These are phyloP conservation scores for Meloidogyne chitwoodi DNA, from an alignment of 1,140 invertebrate genomes.

Conservation along the genomic window DNA sequence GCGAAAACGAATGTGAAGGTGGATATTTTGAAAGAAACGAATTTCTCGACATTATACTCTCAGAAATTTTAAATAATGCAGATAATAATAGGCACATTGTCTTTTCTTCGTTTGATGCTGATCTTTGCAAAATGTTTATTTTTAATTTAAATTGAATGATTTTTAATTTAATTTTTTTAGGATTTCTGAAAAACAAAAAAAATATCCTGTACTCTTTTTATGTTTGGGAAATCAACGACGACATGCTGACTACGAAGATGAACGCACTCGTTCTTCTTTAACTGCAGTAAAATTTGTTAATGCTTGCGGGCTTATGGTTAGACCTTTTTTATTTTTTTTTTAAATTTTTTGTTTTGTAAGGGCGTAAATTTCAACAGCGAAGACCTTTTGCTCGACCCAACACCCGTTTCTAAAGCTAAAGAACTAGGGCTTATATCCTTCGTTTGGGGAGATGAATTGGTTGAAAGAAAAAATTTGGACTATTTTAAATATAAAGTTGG, in stretches of 20 bases:
- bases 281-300: conserved; percentile 54
- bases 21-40: conserved; percentile 47
- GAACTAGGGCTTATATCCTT: conserved; percentile 55
- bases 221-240: conserved; percentile 46
- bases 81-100: conserved; percentile 47
- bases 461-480: conserved; percentile 50
- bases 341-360: conserved; percentile 20
- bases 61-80: conserved; percentile 52
- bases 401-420: conserved; percentile 48
- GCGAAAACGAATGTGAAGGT: conserved; percentile 34
- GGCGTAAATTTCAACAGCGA: conserved; percentile 58
- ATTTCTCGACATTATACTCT: conserved; percentile 55
- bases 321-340: background rate
- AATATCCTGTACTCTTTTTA: conserved; percentile 58
- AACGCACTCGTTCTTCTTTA: conserved; percentile 44
- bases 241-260: conserved; percentile 46
- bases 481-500: conserved; percentile 55
- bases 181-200: conserved; percentile 55
- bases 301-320: conserved; percentile 42
- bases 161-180: conserved; percentile 32
- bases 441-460: conserved; percentile 58
- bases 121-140: conserved; percentile 59
- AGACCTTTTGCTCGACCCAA: conserved; percentile 37
- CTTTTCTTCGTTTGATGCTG: conserved; percentile 59
- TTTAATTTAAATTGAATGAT: conserved; percentile 24